Evolutionary conservation across 2,113 vertebrate species (phyloP), one percentile per base, ranked within the genome.

Genomic region (Butorides virescens): DNA sequence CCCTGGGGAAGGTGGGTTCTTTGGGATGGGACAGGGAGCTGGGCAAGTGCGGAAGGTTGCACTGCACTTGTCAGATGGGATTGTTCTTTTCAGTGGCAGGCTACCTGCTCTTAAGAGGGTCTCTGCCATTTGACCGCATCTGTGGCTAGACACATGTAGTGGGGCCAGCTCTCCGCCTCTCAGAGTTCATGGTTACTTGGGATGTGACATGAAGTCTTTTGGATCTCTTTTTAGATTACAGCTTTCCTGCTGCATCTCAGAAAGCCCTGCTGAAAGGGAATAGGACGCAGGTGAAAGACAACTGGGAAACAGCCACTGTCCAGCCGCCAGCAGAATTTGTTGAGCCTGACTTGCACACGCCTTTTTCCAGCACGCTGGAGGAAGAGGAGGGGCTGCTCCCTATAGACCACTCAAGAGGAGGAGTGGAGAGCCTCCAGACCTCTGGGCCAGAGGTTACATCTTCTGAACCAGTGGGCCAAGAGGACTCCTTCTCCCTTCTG

Each of bases 381-480:
- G 98, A 98, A 46, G 97, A 98, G n/a, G 98, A 98, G 52, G 97
- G 97, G n/a, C 87, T 98, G 67, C 97, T 98, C 25, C 98, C 98
- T 9, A 98, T 98, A 88, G 98, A 96, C 7, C 83, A 90, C 32
- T 96, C 96, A 65, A 98, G 95, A 67, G 97, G 93, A 90, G 91
- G 78, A 63, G 34, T 95, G 71, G 92, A 94, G 62, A 93, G 23
- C 55, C 77, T 93, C 15, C 95, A 92, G 67, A 90, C 77, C 36
- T 91, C 85, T 1, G 52, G 27, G 71, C 83, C 90, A 62, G 95
- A 71, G 53, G 67, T 52, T 93, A 39, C 79, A 23, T 88, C 90
- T 90, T 37, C 49, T 75, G 93, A 96, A 90, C 26, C 90, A 76
- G 29, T 18, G 53, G 36, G 75, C 30, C 97, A 90, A 83, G 92